Percentiles rank a stretch among this genome's conserved stretches.
Evolutionary conservation across 2,797 vertebrate genomes (phyloP).

Genomic region (Kryptopterus vitreolus): DNA sequence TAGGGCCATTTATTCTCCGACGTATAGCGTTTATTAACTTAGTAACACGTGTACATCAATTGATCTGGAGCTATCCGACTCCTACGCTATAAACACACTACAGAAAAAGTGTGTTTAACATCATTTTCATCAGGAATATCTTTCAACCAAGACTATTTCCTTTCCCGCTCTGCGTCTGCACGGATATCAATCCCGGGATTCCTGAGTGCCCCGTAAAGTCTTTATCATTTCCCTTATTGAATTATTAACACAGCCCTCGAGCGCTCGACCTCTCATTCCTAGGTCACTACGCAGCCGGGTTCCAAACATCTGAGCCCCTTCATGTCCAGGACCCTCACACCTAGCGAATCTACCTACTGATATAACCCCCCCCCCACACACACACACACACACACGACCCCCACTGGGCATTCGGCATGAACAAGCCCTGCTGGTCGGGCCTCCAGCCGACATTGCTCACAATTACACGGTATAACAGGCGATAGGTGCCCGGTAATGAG

Average conservation of each 20-base stretch:
- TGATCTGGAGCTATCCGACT: background rate
- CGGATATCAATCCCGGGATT: constrained; percentile 1
- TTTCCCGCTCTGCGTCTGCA: background rate
- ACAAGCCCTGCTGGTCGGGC: constrained; percentile 40
- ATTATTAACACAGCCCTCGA: constrained; percentile 48
- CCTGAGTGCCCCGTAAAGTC: constrained; percentile 3
- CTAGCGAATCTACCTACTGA: constrained; percentile 23
- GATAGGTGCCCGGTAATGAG: constrained; percentile 54
- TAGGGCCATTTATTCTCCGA: constrained; percentile 14
- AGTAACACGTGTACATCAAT: constrained; percentile 26
- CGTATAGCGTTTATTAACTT: constrained; percentile 1
- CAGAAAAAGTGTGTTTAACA: no score
- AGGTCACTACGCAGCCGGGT: constrained; percentile 27
- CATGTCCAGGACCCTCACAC: constrained; percentile 18
- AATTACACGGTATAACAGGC: constrained; percentile 56
- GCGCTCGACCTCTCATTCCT: constrained; percentile 24
- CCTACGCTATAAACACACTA: background rate
- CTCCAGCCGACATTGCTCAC: constrained; percentile 49
- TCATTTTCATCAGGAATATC: background rate
- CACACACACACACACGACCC: no score
- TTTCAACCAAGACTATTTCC: background rate
- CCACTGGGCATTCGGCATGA: constrained; percentile 48
- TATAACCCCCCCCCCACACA: constrained; percentile 41
- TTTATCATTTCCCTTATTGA: constrained; percentile 29
- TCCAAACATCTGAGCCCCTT: constrained; percentile 45